phyloP scores from a whole-genome alignment of 1,140 invertebrate species.

The Bombus fervidus region DNA sequence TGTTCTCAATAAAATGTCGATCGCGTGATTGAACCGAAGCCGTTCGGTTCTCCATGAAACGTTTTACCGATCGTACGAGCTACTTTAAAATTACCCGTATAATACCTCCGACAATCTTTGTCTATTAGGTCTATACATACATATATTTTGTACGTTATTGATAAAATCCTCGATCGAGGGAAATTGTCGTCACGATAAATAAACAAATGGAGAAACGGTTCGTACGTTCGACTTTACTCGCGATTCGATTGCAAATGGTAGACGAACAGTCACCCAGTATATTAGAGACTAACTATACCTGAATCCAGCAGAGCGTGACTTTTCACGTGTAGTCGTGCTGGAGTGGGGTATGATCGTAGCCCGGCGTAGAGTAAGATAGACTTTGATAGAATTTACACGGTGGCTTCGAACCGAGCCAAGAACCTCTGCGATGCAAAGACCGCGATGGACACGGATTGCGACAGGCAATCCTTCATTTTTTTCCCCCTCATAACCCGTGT shows the following conservation, averaged over 20 bases:
- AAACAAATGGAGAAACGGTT: background rate
- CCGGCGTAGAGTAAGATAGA: conserved; percentile 66
- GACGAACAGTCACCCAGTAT: conserved; percentile 72
- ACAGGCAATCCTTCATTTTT: conserved; percentile 48
- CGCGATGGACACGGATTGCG: conserved; percentile 60
- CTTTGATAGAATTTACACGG: conserved; percentile 75
- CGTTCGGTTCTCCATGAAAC: background rate
- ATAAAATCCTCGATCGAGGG: background rate
- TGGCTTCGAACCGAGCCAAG: conserved; percentile 59
- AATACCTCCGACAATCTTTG: background rate
- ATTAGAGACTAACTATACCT: conserved; percentile 72
- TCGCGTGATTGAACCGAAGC: conserved; percentile 31
- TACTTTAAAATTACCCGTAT: background rate
- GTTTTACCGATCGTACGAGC: background rate
- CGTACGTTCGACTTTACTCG: background rate
- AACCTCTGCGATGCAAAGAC: conserved; percentile 52
- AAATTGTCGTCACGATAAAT: background rate
- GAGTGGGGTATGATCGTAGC: conserved; percentile 64
- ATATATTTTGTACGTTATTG: background rate
- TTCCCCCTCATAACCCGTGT: background rate
- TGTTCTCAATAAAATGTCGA: conserved; percentile 56
- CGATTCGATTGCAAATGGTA: background rate
- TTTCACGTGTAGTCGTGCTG: conserved; percentile 74
- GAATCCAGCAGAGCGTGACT: conserved; percentile 78
- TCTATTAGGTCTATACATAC: background rate